Conservation (phyloP, 1,140 invertebrate genomes). For the Mizuhopecten yessoensis region DNA sequence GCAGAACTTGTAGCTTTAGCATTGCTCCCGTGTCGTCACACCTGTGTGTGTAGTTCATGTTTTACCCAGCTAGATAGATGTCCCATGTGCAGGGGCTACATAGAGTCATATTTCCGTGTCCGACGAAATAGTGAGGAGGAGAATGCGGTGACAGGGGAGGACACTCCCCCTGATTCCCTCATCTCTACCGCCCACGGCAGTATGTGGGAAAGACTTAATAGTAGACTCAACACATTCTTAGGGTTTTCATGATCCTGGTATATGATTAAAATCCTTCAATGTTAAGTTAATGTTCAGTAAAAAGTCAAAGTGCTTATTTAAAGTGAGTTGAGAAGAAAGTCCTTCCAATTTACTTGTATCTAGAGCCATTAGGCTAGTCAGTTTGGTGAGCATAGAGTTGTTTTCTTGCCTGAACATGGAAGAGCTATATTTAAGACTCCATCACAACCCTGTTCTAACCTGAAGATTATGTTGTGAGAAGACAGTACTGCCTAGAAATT, state of each 20-base stretch:
- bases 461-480: too few relatives aligned
- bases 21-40: conserved; percentile 91
- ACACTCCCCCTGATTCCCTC: not conserved
- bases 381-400: too few relatives aligned
- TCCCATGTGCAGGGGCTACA: conserved; percentile 91
- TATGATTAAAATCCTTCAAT: not conserved
- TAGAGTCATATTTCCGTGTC: conserved; percentile 89
- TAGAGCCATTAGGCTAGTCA: too few relatives aligned
- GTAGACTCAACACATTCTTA: conserved; percentile 43
- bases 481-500: too few relatives aligned
- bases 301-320: too few relatives aligned
- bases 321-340: too few relatives aligned
- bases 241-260: conserved; percentile 41
- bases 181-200: not conserved
- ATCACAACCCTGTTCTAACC: too few relatives aligned
- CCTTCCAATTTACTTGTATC: too few relatives aligned
- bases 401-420: too few relatives aligned
- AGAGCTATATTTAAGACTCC: too few relatives aligned
- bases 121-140: not conserved
- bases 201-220: conserved; percentile 51
- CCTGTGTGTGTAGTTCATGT: conserved; percentile 89
- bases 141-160: conserved; percentile 37
- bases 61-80: conserved; percentile 84
- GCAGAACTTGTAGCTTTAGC: conserved; percentile 89
- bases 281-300: too few relatives aligned